These are phyloP conservation scores for Rostratula benghalensis DNA, from an alignment of 2,113 vertebrate genomes.

Conservation along the genomic window DNA sequence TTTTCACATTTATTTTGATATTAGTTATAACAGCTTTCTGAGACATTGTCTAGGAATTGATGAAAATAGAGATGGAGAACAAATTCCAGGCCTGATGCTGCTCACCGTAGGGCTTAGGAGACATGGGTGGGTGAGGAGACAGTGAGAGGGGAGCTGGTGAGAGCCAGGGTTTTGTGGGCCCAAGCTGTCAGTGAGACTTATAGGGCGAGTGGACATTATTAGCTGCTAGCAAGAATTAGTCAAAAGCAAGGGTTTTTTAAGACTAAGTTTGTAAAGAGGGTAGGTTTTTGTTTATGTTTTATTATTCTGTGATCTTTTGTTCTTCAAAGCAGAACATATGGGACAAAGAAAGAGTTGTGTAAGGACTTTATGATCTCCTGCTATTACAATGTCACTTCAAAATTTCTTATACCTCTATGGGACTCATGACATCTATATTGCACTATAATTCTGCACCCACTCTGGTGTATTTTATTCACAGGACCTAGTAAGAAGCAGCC, in stretches of 20 bases:
- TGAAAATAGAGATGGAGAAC: neutral
- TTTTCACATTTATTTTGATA: neutral
- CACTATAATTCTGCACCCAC: neutral
- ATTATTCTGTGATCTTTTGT: neutral
- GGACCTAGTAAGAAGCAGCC: neutral
- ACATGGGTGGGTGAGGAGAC: neutral
- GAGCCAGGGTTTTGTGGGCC: neutral
- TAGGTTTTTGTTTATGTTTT: neutral
- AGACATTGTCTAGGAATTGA: neutral
- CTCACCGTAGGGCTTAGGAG: neutral
- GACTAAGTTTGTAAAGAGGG: neutral
- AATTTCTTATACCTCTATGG: neutral
- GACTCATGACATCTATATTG: neutral
- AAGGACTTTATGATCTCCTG: neutral
- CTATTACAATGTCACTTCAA: neutral
- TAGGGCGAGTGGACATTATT: neutral
- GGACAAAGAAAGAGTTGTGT: accelerated
- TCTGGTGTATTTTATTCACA: neutral
- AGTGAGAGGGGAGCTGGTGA: accelerated
- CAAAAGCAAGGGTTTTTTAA: accelerated
- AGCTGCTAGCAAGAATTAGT: neutral
- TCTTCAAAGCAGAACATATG: neutral
- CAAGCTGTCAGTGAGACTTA: no score
- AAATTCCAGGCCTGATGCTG: accelerated
- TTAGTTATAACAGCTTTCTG: neutral